Evolutionary conservation across 23 tunicate genomes (phyloP), one percentile per base, ranked within the genome.

Genomic region (Botrylloides violaceus): DNA sequence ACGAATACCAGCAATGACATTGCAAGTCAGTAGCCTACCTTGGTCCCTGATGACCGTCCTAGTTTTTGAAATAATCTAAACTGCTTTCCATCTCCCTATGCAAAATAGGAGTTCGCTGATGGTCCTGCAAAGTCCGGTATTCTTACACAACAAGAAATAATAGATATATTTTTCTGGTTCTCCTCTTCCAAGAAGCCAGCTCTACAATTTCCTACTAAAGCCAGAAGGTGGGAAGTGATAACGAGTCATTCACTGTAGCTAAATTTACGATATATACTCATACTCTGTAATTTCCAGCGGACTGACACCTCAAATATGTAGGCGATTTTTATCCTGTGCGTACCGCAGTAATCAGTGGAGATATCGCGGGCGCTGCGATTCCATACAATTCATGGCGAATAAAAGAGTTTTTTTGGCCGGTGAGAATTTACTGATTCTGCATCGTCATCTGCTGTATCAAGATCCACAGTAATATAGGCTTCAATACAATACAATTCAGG

Each of bases 301-400:
- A 23, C 75, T 87, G 7, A 61, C 78, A 19, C 95, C 95, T 31
- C 80, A 80, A 38, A 30, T 56, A 43, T 87, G 95, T 64, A 85
- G 73, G 31, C 86, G 95, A 6, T 87, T 87, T 60, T 84, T 77
- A 31, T 87, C 95, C 27, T 74, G 87, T 23, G 95, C 95, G 0
- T 87, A 80, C 35, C 39, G 95, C 31, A 87, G 95, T 66, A 87
- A 87, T 58, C 95, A 87, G 61, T 87, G 95, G 95, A 65, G 95
- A 53, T 87, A 87, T 79, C 70, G 95, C 49, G 95, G 95, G 5
- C 48, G 95, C 29, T 87, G 95, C 71, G 95, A 87, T 71, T 87
- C 95, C 24, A 87, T 87, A 29, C 65, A 76, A 32, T 87, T 87
- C 57, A 87, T 87, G 95, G 82, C 85, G 12, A 85, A 80, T 59